Evolutionary conservation across 2,113 vertebrate genomes (phyloP), one percentile per base, ranked within the genome.

Genomic region (Pteruthius melanotis): DNA sequence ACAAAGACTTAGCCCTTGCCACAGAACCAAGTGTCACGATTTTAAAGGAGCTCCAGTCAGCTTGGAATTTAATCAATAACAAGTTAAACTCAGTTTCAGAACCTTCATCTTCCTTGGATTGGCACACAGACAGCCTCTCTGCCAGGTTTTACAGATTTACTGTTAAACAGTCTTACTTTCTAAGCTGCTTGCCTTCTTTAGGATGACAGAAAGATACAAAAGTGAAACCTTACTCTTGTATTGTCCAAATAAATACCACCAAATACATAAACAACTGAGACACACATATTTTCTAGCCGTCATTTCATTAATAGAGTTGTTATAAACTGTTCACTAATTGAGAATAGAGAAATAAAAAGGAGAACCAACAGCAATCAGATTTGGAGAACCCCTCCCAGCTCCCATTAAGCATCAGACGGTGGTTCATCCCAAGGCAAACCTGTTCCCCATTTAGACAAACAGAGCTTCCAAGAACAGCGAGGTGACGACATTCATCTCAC

Each of bases 361-460:
- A 74, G 40, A 76, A 70, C 35, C 49, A 64, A 26, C 20, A 72
- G 33, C 54, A 78, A 4, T 20, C 19, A 39, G 15, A 69, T 69
- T 53, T 77, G 21, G 39, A 91, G 40, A 69, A 35, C 26, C 27
- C 44, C 16, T 59, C 49, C 54, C 56, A 39, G 47, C 63, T 94
- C 83, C 85, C 90, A 77, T 63, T 87, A 83, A 71, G 57, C 65
- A 82, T 54, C 65, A 86, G 75, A 75, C 89, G 8, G 50, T 35
- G 42, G 86, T 30, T 86, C 71, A 81, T 52, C 80, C 31, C 47
- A 50, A 86, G 40, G 59, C 85, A 92, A 66, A 86, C 60, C 45
- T 81, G 64, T 81, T 94, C 90, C 68, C 60, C 79, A 71, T 94
- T 89, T 92, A 86, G 90, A 77, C 72, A 59, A 66, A 63, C 71